Base-by-base conservation (phyloP, 2,888 invertebrate genomes). In the Zhengitettix transpicula region DNA sequence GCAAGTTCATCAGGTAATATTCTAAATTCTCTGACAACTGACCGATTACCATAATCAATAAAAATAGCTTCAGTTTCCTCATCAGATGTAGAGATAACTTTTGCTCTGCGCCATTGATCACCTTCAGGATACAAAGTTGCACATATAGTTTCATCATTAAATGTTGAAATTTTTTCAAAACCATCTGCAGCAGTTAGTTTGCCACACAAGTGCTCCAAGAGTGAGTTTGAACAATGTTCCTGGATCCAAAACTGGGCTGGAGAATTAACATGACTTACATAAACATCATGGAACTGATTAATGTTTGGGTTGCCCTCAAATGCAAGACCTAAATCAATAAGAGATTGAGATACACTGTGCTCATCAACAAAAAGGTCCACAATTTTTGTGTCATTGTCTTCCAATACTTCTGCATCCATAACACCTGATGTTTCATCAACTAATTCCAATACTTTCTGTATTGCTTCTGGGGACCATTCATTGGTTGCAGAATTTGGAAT, bases 241-340 rank as follows among this genome's bases (percentile, higher is more conserved):
- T 85, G 88, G 10, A 89, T 76, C 74, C 86, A 88, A 69, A 89
- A 89, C 64, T 88, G 85, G 40, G 80, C 79, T 0, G 84, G 78
- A 0, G 84, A 81, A 67, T 82, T 82, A 1, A 82, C 75, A 66
- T 83, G 83, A 67, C 83, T 83, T 1, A 88, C 76, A 67, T 81
- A 82, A 12, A 84, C 85, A 67, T 41, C 10, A 64, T 51, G 16
- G 10, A 64, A 16, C 44, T 42, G 40, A 41, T n/a, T 1, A 9
- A 55, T 12, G 58, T 52, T 54, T 52, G 16, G n/a, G 10, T 11
- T 40, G 11, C 9, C 41, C n/a, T 11, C 66, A 1, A 66, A 54
- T 1, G 69, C 72, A 9, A 65, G 64, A 12, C 67, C 64, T 5
- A 70, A 67, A 0, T 67, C 63, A 0, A 71, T 67, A 9, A 73